Evolutionary conservation across 2,113 vertebrate genomes (phyloP).

Genomic region (Chaetodon auriga): DNA sequence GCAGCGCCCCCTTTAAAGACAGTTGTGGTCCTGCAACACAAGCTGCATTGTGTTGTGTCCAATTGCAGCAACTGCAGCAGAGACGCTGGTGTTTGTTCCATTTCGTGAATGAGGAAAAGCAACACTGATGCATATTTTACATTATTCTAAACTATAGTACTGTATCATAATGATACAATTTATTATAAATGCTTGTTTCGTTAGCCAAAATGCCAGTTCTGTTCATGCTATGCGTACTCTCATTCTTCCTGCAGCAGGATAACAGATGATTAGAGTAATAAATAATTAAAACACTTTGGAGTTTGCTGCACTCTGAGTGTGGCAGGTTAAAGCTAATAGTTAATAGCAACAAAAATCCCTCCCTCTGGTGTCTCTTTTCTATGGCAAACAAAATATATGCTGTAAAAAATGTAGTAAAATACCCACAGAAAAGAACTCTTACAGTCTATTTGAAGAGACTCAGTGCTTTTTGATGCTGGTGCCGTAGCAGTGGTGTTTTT

Average conservation of each 20-base stretch:
- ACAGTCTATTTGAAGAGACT: slow-evolving; percentile 9
- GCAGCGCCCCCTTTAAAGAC: background rate
- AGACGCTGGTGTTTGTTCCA: background rate
- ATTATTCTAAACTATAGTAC: background rate
- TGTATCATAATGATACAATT: background rate
- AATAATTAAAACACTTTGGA: background rate
- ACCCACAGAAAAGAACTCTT: background rate
- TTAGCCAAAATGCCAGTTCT: background rate
- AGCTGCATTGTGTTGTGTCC: slow-evolving; percentile 25
- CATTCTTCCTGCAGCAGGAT: background rate
- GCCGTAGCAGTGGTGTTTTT: background rate
- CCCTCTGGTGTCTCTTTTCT: background rate
- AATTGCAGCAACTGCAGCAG: slow-evolving; percentile 24
- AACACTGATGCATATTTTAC: background rate
- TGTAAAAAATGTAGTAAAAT: background rate
- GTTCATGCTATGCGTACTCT: background rate
- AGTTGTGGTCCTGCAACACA: slow-evolving; percentile 30
- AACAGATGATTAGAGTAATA: background rate
- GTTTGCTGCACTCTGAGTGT: background rate
- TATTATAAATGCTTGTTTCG: background rate
- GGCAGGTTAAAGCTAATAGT: background rate
- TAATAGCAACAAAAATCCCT: background rate
- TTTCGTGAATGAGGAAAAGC: background rate
- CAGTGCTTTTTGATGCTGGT: background rate
- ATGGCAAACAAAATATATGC: background rate